These are phyloP conservation scores for Globodera rostochiensis DNA, from an alignment of 1,140 invertebrate genomes.

Conservation along the genomic window DNA sequence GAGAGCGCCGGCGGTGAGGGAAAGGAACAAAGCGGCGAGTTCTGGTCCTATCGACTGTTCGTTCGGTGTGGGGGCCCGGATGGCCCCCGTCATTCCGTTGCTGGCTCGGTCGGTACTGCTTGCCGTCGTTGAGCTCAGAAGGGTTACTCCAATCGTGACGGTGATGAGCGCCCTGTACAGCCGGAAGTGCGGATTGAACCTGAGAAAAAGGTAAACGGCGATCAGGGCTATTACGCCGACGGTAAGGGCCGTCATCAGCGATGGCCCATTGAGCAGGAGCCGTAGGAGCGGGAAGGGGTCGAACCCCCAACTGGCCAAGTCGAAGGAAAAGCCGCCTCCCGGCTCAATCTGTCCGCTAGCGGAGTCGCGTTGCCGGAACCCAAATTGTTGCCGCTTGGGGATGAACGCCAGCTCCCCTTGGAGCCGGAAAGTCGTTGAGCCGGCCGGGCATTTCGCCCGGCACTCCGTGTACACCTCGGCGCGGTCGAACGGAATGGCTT, in stretches of 20 bases:
- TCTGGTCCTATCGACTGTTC: too few species aligned
- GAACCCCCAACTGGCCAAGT: background rate
- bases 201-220: background rate
- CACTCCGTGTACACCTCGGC: background rate
- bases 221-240: background rate
- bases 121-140: too few species aligned
- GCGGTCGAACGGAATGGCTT: background rate
- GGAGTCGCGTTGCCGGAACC: background rate
- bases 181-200: conserved; percentile 1
- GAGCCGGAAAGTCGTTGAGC: background rate
- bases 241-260: background rate
- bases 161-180: background rate
- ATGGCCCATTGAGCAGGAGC: too few species aligned
- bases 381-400: background rate
- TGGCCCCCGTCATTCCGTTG: too few species aligned
- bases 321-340: background rate
- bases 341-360: background rate
- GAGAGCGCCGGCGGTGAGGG: too few species aligned
- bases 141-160: too few species aligned
- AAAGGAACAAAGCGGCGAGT: too few species aligned
- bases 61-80: too few species aligned
- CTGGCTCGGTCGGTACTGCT: too few species aligned
- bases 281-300: background rate
- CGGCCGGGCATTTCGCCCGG: conserved; percentile 5
- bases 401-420: background rate